Evolutionary conservation across 2,797 vertebrate genomes (phyloP), one percentile per base, ranked within the genome.

Genomic region (Artibeus jamaicensis): DNA sequence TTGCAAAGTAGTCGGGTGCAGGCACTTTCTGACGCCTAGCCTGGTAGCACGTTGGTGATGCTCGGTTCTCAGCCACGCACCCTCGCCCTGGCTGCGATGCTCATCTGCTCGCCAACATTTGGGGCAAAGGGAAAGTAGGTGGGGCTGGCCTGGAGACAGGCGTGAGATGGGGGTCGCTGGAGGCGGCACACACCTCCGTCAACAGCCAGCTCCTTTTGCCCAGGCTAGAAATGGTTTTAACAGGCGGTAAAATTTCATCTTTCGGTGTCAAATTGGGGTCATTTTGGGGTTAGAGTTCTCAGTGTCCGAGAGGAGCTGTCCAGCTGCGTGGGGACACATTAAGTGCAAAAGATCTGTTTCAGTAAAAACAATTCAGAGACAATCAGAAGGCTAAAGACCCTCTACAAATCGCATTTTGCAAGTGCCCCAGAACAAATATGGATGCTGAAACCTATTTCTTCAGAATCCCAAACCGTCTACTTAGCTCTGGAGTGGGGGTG

Each of bases 261-360:
- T 98, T 98, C 98, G 99, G 99, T 99, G 99, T 99, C 99, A 99
- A 99, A 99, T 99, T 99, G 99, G 99, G 99, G 99, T 99, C 99
- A 99, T 98, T 99, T 99, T 99, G 99, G 99, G 99, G 99, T 99
- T 99, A 99, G 99, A 99, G 99, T 99, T 99, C 99, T 99, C 99
- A 98, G 99, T 99, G 99, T 99, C 99, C 99, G 98, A 98, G 99
- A 99, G 99, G 99, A 99, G 99, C 99, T 99, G 99, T 99, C 99
- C 99, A 99, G 99, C 99, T 99, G 99, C 98, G 99, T 99, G 99
- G 98, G 99, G 99, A 99, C 99, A 99, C 99, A 99, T 99, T 99
- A 99, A 98, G 98, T 98, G 98, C 97, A 98, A 98, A 98, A 99
- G 99, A 99, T 99, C 99, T 98, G 99, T 99, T 99, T 99, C 99